Evolutionary conservation across 2,888 invertebrate genomes (phyloP), one percentile per base, ranked within the genome.

Genomic region (Phlogophora meticulosa): DNA sequence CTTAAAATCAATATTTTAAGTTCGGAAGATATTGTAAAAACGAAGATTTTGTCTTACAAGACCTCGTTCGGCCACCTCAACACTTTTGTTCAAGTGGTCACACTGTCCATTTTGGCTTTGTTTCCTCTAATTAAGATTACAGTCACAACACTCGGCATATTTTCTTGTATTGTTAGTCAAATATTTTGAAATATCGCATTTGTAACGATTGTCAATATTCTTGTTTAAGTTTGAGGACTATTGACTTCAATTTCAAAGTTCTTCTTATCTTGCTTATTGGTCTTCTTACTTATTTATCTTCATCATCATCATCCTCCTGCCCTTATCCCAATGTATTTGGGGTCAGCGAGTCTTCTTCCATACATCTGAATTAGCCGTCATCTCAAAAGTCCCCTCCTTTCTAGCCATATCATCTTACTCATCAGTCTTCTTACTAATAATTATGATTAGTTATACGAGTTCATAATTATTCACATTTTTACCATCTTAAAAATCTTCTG

Each of bases 121-220:
- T 81, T 69, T 51, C 28, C 17, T 62, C 74, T 75, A 64, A 76
- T 83, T 83, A 81, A 72, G 49, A 82, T 75, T 72, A 71, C 76
- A 55, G 79, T 72, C 82, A 83, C 81, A 75, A 45, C 65, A 40
- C 53, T 22, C 52, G 60, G 51, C 71, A 72, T 69, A 74, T 74
- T 66, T 78, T 70, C 61, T 34, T 56, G 63, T 69, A 75, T 73
- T 75, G 82, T 75, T 32, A 62, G 38, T 79, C 0, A 61, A 69
- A 60, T 57, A 69, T 79, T 83, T 75, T 81, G 64, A 70, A 77
- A 83, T 68, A 60, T 70, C 38, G 20, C 57, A 73, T 83, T 82
- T 68, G 75, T 78, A 53, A 71, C 51, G 57, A 43, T 51, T 70
- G 72, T 78, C 72, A 73, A 77, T 77, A 77, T 57, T 80, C 36